Evolutionary conservation across 2,888 invertebrate genomes (phyloP), one percentile per base, ranked within the genome.

Genomic region (Drosophila falleni): DNA sequence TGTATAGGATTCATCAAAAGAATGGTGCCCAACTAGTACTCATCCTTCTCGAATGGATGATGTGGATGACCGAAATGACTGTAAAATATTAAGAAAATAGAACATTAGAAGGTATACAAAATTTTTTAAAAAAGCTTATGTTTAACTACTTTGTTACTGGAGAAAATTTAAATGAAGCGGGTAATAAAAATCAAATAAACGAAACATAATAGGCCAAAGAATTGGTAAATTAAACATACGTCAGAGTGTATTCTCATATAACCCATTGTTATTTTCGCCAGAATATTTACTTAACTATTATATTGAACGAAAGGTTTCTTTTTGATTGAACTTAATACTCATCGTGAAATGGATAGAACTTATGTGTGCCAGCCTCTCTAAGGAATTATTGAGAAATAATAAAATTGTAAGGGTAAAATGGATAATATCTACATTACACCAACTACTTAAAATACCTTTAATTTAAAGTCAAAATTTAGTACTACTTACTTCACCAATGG

Each of bases 41-140:
- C 94, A 64, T 94, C 94, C 19, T 94, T 94, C 77, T 93, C 94
- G 64, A 95, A 95, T 0, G 95, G 95, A 93, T 95, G 95, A 76
- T 94, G 81, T 58, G 94, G 94, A 92, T 95, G 95, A 1, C 94
- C 94, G 47, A 91, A 71, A 0, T 93, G 94, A 0, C 95, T 95
- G 94, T 29, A 74, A 82, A 70, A 89, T 67, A 66, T 53, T 33
- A 50, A 60, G 64, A 26, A 62, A 6, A 1, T 42, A 11, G 8
- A 8, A 0, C 23, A 31, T 69, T 16, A 68, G 35, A 15, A 15
- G 2, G 9, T 11, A n/a, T n/a, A n/a, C n/a, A n/a, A n/a, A n/a
- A n/a, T n/a, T n/a, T n/a, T n/a, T n/a, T n/a, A n/a, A n/a, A n/a
- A n/a, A n/a, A n/a, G n/a, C n/a, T n/a, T n/a, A n/a, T n/a, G n/a